A percentile compares a stretch with the other conserved stretches of the same genome.
Evolutionary conservation across 2,113 vertebrate species (phyloP).

Genomic region (Steatornis caripensis): DNA sequence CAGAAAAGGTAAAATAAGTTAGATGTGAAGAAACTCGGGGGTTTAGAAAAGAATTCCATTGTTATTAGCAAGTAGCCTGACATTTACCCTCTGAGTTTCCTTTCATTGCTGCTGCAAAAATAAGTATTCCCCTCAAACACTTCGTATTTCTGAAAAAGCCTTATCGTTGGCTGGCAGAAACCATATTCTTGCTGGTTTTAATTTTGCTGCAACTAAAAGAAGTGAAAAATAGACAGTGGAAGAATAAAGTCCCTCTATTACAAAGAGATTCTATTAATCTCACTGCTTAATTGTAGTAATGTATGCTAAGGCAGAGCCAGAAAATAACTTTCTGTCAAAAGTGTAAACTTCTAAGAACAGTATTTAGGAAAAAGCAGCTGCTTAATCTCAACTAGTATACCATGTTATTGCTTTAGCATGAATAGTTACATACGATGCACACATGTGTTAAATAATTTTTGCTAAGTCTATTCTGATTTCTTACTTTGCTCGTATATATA

Average conservation of each 20-base stretch:
- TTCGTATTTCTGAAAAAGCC: background rate
- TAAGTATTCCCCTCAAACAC: background rate
- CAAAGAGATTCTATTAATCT: background rate
- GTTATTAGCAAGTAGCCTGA: background rate
- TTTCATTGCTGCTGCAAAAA: background rate
- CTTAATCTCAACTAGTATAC: background rate
- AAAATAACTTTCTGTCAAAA: background rate
- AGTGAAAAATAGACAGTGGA: background rate
- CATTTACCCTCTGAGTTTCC: background rate
- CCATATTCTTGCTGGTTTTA: background rate
- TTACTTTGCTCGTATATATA: background rate
- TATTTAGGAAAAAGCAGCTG: background rate
- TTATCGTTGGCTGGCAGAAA: background rate
- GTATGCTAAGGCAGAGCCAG: background rate
- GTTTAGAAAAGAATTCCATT: background rate
- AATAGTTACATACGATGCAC: background rate
- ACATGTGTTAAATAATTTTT: fast-evolving
- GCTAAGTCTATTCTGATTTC: background rate
- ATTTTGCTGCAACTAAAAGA: background rate
- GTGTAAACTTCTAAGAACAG: background rate
- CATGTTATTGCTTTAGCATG: background rate
- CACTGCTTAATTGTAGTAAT: background rate
- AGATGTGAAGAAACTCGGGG: background rate
- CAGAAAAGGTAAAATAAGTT: background rate
- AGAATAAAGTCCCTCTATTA: background rate